A percentile compares a stretch with the other conserved stretches of the same genome.
These are phyloP conservation scores for Cordylochernes scorpioides DNA, from an alignment of 2,888 invertebrate genomes.

Conservation along the genomic window DNA sequence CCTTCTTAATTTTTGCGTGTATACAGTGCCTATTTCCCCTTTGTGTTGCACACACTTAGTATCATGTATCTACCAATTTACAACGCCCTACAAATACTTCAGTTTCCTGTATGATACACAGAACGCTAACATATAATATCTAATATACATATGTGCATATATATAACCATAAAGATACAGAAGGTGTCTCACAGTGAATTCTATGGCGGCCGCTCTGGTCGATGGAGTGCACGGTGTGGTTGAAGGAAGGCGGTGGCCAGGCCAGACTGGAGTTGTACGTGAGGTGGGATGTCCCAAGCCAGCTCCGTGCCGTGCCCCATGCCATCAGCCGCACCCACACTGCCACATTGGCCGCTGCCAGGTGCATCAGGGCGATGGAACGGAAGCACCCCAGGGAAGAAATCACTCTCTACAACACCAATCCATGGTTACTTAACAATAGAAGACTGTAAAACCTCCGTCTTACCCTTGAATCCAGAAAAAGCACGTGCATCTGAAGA, in stretches of 20 bases:
- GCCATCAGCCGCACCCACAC: constrained; percentile 29
- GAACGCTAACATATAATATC: no score
- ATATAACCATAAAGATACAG: not conserved
- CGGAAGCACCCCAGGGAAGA: constrained; percentile 12
- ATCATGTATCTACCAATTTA: no score
- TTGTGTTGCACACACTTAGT: no score
- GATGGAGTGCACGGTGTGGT: constrained; percentile 8
- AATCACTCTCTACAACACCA: constrained; percentile 19
- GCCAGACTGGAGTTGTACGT: constrained; percentile 4
- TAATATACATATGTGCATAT: not conserved
- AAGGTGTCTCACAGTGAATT: constrained; percentile 4
- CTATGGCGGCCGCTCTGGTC: constrained; percentile 8
- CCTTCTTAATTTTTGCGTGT: no score
- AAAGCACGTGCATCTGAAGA: constrained; percentile 31
- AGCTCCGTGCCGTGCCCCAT: constrained; percentile 29
- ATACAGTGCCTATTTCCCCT: no score
- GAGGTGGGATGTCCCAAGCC: constrained; percentile 21
- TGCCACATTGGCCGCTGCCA: constrained; percentile 29
- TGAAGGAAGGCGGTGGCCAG: constrained; percentile 7
- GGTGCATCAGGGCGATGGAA: constrained; percentile 23
- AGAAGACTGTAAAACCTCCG: not conserved
- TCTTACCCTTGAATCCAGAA: constrained; percentile 29
- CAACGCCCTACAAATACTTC: no score
- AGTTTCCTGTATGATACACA: no score
- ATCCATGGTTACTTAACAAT: no score